phyloP scores from a whole-genome alignment of 2,888 invertebrate genomes.

The Octonoba sinensis region DNA sequence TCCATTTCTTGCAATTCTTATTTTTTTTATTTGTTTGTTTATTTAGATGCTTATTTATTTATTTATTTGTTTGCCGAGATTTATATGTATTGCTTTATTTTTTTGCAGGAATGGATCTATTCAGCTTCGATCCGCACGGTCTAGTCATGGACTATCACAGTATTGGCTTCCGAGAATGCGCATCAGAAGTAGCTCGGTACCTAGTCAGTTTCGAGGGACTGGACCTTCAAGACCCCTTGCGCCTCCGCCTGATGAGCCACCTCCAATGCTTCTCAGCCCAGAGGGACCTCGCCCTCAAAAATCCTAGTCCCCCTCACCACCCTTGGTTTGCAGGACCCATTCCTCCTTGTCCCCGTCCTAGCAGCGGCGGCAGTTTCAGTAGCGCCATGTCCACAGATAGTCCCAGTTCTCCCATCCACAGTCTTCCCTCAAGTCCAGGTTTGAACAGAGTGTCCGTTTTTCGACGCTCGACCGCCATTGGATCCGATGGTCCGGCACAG shows the following conservation, averaged over 20 bases:
- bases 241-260: slow-evolving; percentile 91
- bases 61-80: too few species aligned
- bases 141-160: slow-evolving; percentile 97
- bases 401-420: slow-evolving; percentile 6
- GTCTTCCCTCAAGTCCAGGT: slow-evolving; percentile 3
- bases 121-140: slow-evolving; percentile 87
- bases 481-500: slow-evolving; percentile 16
- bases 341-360: slow-evolving; percentile 42
- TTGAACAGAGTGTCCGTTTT: slow-evolving; percentile 13
- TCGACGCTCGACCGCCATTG: slow-evolving; percentile 14
- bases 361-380: background rate
- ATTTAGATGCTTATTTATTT: too few species aligned
- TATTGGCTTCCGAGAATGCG: slow-evolving; percentile 96
- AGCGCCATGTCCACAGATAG: slow-evolving; percentile 1
- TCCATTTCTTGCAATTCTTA: too few species aligned
- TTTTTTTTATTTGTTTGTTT: too few species aligned
- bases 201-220: slow-evolving; percentile 94
- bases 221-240: slow-evolving; percentile 93
- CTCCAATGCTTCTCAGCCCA: slow-evolving; percentile 94
- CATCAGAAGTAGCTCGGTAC: slow-evolving; percentile 94
- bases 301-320: slow-evolving; percentile 68
- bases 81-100: background rate
- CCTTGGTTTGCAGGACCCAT: slow-evolving; percentile 62
- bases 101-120: slow-evolving; percentile 83
- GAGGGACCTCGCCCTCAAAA: slow-evolving; percentile 84